These are phyloP conservation scores for Gandaritis pyraliata DNA, from an alignment of 2,888 invertebrate genomes.

Conservation along the genomic window DNA sequence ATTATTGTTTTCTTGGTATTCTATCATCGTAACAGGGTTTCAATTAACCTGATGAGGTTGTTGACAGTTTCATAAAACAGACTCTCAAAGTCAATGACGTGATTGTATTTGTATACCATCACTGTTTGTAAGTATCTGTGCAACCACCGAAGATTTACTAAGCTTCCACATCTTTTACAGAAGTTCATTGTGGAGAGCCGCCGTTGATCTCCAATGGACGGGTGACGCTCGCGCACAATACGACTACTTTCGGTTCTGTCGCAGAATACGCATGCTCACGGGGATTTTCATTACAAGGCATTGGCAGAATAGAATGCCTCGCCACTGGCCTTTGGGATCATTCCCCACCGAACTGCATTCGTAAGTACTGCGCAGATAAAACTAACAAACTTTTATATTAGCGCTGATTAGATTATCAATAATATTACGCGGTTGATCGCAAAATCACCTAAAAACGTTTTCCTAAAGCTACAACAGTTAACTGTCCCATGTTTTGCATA, in stretches of 20 bases:
- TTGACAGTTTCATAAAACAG: no score
- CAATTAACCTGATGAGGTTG: background rate
- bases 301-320: slow-evolving; percentile 87
- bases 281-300: slow-evolving; percentile 88
- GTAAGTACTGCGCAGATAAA: slow-evolving; percentile 77
- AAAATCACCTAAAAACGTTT: no score
- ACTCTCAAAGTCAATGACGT: no score
- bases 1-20: slow-evolving; percentile 19
- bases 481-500: no score
- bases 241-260: slow-evolving; percentile 87
- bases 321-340: slow-evolving; percentile 92
- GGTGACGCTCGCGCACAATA: slow-evolving; percentile 81
- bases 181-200: slow-evolving; percentile 89
- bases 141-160: no score
- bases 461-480: no score
- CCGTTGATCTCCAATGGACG: slow-evolving; percentile 87
- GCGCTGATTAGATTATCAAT: no score
- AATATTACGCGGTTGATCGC: no score
- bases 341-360: slow-evolving; percentile 88
- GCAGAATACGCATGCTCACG: slow-evolving; percentile 90
- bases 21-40: slow-evolving; percentile 10
- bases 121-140: no score
- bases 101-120: no score
- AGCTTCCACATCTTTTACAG: slow-evolving; percentile 49
- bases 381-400: no score